Percentiles rank a stretch among this genome's conserved stretches.
phyloP scores from a whole-genome alignment of 2,888 invertebrate genomes.

The Volucella inanis region DNA sequence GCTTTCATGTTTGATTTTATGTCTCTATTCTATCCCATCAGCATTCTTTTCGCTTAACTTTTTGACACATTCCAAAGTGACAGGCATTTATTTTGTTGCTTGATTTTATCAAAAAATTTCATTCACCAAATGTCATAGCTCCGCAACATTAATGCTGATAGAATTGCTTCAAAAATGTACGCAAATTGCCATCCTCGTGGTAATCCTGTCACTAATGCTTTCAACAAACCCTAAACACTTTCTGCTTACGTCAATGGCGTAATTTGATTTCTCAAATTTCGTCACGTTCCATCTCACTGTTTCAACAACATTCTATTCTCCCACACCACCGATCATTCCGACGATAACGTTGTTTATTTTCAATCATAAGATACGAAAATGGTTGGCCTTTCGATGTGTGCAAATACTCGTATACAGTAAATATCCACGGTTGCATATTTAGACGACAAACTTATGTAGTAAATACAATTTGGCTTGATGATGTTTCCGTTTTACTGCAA shows the following conservation, averaged over 20 bases:
- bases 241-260: conserved; percentile 47
- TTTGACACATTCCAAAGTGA: too few species aligned
- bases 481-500: background rate
- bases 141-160: too few species aligned
- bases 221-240: conserved; percentile 34
- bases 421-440: background rate
- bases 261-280: conserved; percentile 56
- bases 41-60: too few species aligned
- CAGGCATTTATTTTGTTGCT: too few species aligned
- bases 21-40: too few species aligned
- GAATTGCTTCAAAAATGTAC: conserved; percentile 21
- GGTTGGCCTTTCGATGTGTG: conserved; percentile 30
- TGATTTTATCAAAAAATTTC: too few species aligned
- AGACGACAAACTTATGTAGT: too few species aligned
- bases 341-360: conserved; percentile 26
- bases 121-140: too few species aligned
- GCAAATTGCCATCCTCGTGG: conserved; percentile 37
- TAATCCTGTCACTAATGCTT: conserved; percentile 55
- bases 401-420: background rate
- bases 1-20: too few species aligned
- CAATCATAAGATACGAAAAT: conserved; percentile 20
- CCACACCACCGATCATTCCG: background rate
- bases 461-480: too few species aligned
- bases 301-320: conserved; percentile 10
- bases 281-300: conserved; percentile 37